Percentiles rank a stretch among this genome's conserved stretches.
phyloP scores from a whole-genome alignment of 1,140 invertebrate genomes.

The Cryptotermes secundus region DNA sequence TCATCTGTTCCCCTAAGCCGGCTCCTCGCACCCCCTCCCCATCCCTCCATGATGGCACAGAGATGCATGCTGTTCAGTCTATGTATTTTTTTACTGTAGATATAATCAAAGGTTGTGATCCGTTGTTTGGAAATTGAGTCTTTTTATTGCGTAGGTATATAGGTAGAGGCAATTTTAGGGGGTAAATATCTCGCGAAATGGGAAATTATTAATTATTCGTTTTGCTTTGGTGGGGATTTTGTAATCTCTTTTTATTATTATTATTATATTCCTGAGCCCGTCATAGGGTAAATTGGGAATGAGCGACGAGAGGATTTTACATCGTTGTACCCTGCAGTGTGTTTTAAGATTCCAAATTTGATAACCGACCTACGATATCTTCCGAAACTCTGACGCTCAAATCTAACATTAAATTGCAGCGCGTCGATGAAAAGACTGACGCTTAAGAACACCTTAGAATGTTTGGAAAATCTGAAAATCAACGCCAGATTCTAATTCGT shows the following conservation, averaged over 20 bases:
- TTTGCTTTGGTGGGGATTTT: slow-evolving; percentile 19
- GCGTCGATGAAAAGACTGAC: too few species aligned
- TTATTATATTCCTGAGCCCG: slow-evolving; percentile 3
- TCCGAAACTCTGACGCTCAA: not conserved
- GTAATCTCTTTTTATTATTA: not conserved
- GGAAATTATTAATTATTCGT: slow-evolving; percentile 20
- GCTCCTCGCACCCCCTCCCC: not conserved
- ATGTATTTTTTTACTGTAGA: not conserved
- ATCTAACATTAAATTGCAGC: too few species aligned
- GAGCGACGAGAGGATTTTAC: not conserved
- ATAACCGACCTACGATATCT: too few species aligned
- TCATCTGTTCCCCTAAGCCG: slow-evolving; percentile 20
- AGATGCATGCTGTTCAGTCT: not conserved
- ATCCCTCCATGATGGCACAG: not conserved
- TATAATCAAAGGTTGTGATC: slow-evolving; percentile 17
- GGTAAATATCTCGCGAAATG: slow-evolving; percentile 15
- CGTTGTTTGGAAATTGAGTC: slow-evolving; percentile 14
- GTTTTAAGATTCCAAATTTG: not conserved
- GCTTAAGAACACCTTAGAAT: too few species aligned
- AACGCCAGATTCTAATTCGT: too few species aligned
- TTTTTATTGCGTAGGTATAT: not conserved
- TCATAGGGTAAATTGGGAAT: not conserved
- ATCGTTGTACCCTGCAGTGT: not conserved
- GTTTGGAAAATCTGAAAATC: too few species aligned
- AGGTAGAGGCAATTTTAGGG: slow-evolving; percentile 4